Evolutionary conservation across 2,113 vertebrate species (phyloP), one percentile per base, ranked within the genome.

Genomic region (Pongo pygmaeus): DNA sequence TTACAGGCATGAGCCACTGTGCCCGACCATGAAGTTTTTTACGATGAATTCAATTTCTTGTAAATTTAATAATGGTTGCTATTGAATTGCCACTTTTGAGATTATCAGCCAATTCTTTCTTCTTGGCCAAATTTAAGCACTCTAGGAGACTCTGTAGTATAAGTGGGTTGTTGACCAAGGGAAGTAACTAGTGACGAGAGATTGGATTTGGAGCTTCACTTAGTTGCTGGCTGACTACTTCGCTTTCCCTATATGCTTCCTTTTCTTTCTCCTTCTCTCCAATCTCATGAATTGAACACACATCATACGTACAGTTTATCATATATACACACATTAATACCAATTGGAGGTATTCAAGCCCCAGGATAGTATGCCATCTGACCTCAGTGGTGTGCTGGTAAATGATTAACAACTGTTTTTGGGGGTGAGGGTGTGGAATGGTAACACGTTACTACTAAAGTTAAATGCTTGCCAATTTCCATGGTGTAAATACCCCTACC

Each of bases 1-100:
- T 64, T 64, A 64, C 27, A 64, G 27, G 61, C 27, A 6, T 64
- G 27, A 64, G 27, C 12, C 61, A 32, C 27, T 1, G 12, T 27
- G 25, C 27, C 61, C 12, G 5, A 11, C 12, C 5, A 27, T 64
- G 27, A 64, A 64, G 61, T 2, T 59, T 93, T 96, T 97, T 50
- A 78, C 80, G 55, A 96, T 67, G 70, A 48, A 93, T 81, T 92
- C 27, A 52, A 27, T 74, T 87, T 87, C 35, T 74, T 92, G 55
- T 61, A 30, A 95, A 27, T 92, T 75, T 7, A 8, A 17, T 91
- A 84, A 55, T 88, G 30, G 50, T 87, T 74, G 20, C 14, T 67
- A 61, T 55, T 81, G 64, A 96, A 88, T 84, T 93, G 38, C 6
- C 10, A 35, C 57, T 78, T 95, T 52, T 80, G 79, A 89, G 59